Evolutionary conservation across 2,888 invertebrate species (phyloP).

Genomic region (Luperina nickerlii): DNA sequence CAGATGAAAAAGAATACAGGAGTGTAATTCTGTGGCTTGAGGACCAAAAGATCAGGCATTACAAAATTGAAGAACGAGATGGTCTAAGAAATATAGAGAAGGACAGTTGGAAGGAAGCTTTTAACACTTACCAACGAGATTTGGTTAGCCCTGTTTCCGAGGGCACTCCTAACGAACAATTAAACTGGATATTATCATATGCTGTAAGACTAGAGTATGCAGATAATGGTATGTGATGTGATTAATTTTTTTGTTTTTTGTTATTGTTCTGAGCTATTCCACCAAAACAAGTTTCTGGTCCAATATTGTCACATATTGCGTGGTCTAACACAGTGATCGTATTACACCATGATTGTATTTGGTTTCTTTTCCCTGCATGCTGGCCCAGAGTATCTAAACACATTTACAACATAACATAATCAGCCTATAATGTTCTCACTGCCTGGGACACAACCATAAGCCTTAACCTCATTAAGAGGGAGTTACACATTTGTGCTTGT

Average conservation of each 20-base stretch:
- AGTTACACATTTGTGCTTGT: neutral
- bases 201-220: constrained; percentile 96
- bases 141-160: constrained; percentile 93
- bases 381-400: neutral
- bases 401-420: neutral
- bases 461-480: neutral
- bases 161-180: constrained; percentile 91
- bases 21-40: constrained; percentile 97
- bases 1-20: constrained; percentile 95
- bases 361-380: neutral
- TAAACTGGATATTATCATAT: constrained; percentile 96
- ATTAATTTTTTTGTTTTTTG: no score
- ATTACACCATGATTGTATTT: constrained; percentile 1
- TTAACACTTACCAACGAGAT: constrained; percentile 93
- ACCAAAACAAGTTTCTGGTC: neutral
- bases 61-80: constrained; percentile 95
- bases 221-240: constrained; percentile 91
- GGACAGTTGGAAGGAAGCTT: constrained; percentile 93
- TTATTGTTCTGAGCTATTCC: neutral
- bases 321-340: neutral
- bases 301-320: constrained; percentile 10
- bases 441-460: neutral
- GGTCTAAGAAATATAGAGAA: constrained; percentile 92
- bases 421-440: neutral
- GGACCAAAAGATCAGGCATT: constrained; percentile 97